These are phyloP conservation scores for Leptopilina myrica DNA, from an alignment of 2,888 invertebrate species.

Conservation along the genomic window DNA sequence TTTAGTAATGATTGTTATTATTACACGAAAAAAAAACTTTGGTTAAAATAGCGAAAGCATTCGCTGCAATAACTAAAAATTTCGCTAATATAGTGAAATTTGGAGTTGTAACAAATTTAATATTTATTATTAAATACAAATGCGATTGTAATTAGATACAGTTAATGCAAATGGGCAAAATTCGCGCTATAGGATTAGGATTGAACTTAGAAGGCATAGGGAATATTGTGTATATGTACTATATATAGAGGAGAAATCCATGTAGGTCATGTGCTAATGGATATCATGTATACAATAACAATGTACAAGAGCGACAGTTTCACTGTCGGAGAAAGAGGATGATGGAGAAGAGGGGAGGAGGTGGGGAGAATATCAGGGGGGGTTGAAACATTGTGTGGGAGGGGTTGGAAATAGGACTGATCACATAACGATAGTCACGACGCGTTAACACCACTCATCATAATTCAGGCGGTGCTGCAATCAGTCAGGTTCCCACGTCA, in stretches of 20 bases:
- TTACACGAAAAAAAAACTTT: too few species aligned
- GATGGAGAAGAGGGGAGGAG: background rate
- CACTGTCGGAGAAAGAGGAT: background rate
- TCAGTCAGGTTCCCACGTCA: conserved; percentile 51
- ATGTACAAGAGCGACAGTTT: conserved; percentile 20
- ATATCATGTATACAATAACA: conserved; percentile 22
- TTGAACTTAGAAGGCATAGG: background rate
- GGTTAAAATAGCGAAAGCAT: too few species aligned
- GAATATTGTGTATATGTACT: background rate
- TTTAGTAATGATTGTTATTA: too few species aligned
- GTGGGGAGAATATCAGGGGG: background rate
- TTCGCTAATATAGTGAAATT: too few species aligned
- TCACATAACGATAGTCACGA: conserved; percentile 53
- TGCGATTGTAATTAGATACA: too few species aligned
- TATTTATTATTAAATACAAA: too few species aligned
- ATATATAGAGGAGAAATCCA: background rate
- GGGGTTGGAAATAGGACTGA: conserved; percentile 42
- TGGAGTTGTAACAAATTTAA: too few species aligned
- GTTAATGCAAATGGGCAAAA: too few species aligned
- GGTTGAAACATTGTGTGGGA: conserved; percentile 3
- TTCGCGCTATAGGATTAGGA: too few species aligned
- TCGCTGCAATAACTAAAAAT: too few species aligned
- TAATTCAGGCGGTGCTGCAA: conserved; percentile 48
- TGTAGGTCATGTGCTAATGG: conserved; percentile 26
- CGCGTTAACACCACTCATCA: conserved; percentile 47